phyloP scores from a whole-genome alignment of 2,797 vertebrate species.

The Antennarius maculatus region DNA sequence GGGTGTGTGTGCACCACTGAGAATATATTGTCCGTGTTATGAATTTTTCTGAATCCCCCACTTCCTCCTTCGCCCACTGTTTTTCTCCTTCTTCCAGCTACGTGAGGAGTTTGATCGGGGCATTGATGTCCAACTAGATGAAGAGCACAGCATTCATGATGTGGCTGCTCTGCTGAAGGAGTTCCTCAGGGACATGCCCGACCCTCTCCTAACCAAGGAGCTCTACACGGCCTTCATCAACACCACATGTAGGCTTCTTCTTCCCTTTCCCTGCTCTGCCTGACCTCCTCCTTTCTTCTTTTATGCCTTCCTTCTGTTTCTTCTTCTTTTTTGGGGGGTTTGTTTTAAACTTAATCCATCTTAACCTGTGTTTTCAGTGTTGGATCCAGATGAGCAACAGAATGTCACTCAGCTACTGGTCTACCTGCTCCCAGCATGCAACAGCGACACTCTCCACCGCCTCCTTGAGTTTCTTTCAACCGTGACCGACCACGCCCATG shows the following conservation, averaged over 20 bases:
- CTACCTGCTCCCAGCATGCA: conserved; percentile 95
- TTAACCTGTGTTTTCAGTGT: conserved; percentile 73
- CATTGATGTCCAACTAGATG: conserved; percentile 88
- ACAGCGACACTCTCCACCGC: conserved; percentile 94
- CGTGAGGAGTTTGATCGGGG: conserved; percentile 95
- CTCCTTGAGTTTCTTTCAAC: conserved; percentile 92
- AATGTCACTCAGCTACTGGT: conserved; percentile 88
- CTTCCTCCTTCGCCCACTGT: not conserved
- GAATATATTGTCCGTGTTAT: no score
- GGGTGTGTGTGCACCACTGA: not conserved
- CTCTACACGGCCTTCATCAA: conserved; percentile 96
- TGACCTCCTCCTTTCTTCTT: not conserved
- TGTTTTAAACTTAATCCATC: no score
- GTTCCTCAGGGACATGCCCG: conserved; percentile 95
- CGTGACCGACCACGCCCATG: conserved; percentile 89
- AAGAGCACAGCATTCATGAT: conserved; percentile 94
- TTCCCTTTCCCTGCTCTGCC: conserved; percentile 53
- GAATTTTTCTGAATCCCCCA: no score
- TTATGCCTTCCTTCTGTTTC: not conserved
- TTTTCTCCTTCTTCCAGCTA: conserved; percentile 74
- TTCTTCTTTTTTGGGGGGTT: no score
- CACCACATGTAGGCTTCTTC: conserved; percentile 81
- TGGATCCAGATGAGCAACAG: conserved; percentile 89
- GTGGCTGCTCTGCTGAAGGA: conserved; percentile 94
- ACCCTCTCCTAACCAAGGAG: conserved; percentile 94